Evolutionary conservation across 2,888 invertebrate genomes (phyloP).

Genomic region (Mythimna loreyi): DNA sequence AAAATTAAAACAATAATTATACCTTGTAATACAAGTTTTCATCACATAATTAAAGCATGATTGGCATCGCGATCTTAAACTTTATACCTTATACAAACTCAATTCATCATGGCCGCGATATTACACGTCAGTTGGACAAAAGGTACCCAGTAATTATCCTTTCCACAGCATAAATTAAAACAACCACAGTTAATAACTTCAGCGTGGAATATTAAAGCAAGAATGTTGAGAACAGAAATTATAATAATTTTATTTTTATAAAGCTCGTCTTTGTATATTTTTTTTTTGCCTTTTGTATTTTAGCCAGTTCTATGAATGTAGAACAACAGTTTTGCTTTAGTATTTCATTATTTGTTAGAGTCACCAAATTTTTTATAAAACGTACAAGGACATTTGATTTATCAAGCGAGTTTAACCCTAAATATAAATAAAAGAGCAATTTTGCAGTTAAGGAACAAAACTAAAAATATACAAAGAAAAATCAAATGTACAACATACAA

Average conservation of each 20-base stretch:
- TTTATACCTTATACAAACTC: constrained; percentile 54
- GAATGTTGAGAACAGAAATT: constrained; percentile 32
- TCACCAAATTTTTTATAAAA: too few relatives aligned
- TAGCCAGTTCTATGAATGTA: not conserved
- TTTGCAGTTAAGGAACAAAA: too few relatives aligned
- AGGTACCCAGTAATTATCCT: constrained; percentile 63
- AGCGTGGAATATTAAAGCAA: constrained; percentile 51
- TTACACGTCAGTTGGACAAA: constrained; percentile 60
- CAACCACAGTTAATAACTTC: constrained; percentile 53
- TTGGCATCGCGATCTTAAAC: constrained; percentile 45
- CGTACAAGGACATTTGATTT: too few relatives aligned
- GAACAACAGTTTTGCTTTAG: not conserved
- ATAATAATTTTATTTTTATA: constrained; percentile 39
- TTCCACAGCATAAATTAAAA: constrained; percentile 65
- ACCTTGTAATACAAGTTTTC: constrained; percentile 31
- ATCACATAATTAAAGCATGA: constrained; percentile 37
- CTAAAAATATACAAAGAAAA: too few relatives aligned
- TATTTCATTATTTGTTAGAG: too few relatives aligned
- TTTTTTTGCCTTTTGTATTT: constrained; percentile 14
- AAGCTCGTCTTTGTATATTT: not conserved
- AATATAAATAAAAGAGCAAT: too few relatives aligned
- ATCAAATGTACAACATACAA: too few relatives aligned
- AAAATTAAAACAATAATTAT: constrained; percentile 2
- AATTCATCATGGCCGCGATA: constrained; percentile 53
- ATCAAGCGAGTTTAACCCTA: too few relatives aligned